phyloP scores from a whole-genome alignment of 2,113 vertebrate genomes.

The Pogona vitticeps region DNA sequence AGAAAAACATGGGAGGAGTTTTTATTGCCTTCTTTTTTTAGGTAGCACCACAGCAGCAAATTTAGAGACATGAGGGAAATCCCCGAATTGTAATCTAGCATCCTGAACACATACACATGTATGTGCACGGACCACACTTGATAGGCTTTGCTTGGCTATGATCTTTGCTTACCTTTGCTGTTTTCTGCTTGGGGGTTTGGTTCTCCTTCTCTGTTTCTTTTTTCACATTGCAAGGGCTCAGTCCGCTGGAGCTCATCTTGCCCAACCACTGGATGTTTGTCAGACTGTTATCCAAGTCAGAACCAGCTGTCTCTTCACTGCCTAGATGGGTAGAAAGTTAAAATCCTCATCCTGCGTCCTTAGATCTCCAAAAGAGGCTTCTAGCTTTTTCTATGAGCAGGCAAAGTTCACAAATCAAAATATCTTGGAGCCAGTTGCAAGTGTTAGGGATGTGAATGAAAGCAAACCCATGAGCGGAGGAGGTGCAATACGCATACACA shows the following conservation, averaged over 20 bases:
- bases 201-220: constrained; percentile 81
- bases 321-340: constrained; percentile 69
- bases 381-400: neutral
- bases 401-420: neutral
- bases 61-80: neutral
- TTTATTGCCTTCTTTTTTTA: neutral
- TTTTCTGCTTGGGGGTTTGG: constrained; percentile 39
- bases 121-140: neutral
- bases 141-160: constrained; percentile 1
- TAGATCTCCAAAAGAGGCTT: neutral
- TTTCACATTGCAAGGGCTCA: constrained; percentile 71
- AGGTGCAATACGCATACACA: too few species aligned
- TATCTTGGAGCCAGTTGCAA: neutral
- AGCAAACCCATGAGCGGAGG: too few species aligned
- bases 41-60: too few species aligned
- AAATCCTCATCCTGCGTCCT: constrained; percentile 26
- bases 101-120: neutral
- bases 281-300: constrained; percentile 83
- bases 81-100: neutral
- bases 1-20: neutral
- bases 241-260: constrained; percentile 79
- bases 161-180: constrained; percentile 78
- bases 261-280: constrained; percentile 93
- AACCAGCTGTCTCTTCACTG: constrained; percentile 68
- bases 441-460: too few species aligned